Evolutionary conservation across 2,113 vertebrate genomes (phyloP), one percentile per base, ranked within the genome.

Genomic region (Trogon surrucura): DNA sequence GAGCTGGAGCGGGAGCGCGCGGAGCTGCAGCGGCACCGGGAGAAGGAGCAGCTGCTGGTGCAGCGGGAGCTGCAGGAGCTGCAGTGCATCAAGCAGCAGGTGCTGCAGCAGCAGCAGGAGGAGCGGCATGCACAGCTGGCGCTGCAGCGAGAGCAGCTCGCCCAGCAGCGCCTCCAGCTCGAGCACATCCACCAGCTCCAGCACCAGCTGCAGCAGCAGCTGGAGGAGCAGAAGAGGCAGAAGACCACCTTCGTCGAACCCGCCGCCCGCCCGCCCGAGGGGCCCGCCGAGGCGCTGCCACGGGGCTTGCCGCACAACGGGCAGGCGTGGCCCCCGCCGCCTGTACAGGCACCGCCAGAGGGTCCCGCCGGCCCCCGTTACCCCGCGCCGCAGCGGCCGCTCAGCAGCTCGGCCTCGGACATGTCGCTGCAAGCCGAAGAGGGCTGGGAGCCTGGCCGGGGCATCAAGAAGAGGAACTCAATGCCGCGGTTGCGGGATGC

Each of bases 151-250:
- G 99, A 99, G 90, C 99, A 99, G 97, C 97, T 99, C 13, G 99
- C 99, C 15, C 99, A 99, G 93, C 99, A 99, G 95, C 98, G 98
- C 87, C 98, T 99, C 95, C 99, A 99, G 90, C 98, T 99, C 3
- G 99, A 99, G 94, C 99, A 99, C 96, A 99, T 99, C 69, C 99
- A 99, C 93, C 99, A 99, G 75, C 96, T 99, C 72, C 99, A 99
- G 94, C 99, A 99, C 25, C 99, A 99, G 88, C 98, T 99, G 73
- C 99, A 99, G 96, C 99, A 99, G 94, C 99, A 99, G 96, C 97
- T 99, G 41, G 99, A 99, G 82, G 99, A 99, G 77, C 99, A 99
- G 96, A 99, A 99, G 96, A 97, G 99, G 69, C 99, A 99, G 94
- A 99, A 99, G 91, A 73, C 96, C 62, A 70, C 98, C 95, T 99